Base-by-base conservation (phyloP, 2,113 vertebrate species). In the Phodopus roborovskii region DNA sequence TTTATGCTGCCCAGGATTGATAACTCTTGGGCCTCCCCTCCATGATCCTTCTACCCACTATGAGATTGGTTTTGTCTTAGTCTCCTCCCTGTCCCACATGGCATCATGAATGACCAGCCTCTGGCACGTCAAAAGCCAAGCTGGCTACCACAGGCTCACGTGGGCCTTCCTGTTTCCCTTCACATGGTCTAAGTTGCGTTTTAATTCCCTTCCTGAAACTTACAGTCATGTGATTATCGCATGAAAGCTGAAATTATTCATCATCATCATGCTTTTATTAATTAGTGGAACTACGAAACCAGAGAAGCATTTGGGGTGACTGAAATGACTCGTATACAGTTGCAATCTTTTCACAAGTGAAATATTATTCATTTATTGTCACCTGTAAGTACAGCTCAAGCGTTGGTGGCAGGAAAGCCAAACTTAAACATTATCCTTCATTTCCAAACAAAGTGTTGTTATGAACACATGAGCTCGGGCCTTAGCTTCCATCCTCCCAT, bases 201-300 rank as follows among this genome's bases (percentile, higher is more conserved):
- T 75, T 56, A 48, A 13, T 71, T 22, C 81, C 39, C 20, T 22
- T 93, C 24, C 88, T 95, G 48, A 81, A 96, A 91, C 66, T 16
- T 30, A n/a, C 30, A 83, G 64, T 71, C 8, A 77, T n/a, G 4
- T 81, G 0, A 30, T 5, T 20, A 9, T 74, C 33, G 82, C 77
- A 50, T 81, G 20, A 73, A 22, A 88, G 7, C 36, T 92, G n/a
- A 92, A 39, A 13, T 86, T 86, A n/a, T 81, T 88, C 90, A 20
- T 50, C 30, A 20, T 50, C 30, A 84, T n/a, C 30, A 74, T 81
- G 62, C 60, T 56, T 10, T 70, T 71, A 92, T 56, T 39, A 33
- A 66, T 90, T 70, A 16, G 12, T 64, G 50, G 94, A 13, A 75
- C 1, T 77, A 71, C 13, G 85, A 48, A 62, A 81, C 77, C 91